Evolutionary conservation across 2,888 invertebrate genomes (phyloP), one percentile per base, ranked within the genome.

Genomic region (Himalopsyche tibetana): DNA sequence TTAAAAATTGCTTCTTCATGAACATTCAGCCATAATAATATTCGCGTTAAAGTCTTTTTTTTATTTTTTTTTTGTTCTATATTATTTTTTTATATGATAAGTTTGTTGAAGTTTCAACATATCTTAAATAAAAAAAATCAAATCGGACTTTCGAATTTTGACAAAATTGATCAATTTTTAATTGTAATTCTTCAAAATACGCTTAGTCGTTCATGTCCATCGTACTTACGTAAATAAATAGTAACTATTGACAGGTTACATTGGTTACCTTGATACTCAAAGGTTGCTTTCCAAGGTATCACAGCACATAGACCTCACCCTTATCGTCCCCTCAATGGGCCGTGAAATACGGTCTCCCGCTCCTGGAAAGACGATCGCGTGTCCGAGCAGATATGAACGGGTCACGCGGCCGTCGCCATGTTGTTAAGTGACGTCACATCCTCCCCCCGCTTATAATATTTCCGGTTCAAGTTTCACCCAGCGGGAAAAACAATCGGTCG

Each of bases 321-420:
- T 80, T 86, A 86, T 88, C 85, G 84, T 42, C 45, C 55, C 56
- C 81, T 55, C 85, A 85, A 85, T 88, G 85, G 80, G 80, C 83
- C 80, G 84, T 86, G 86, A 87, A 86, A 84, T 86, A 82, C 86
- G 80, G 84, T 82, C 80, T 36, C 51, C 55, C 82, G 56, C 55
- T 81, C 19, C 81, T 81, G n/a, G 55, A n/a, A 81, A 81, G 55
- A 55, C 55, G 55, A 19, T 81, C 74, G 74, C 74, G 74, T 74
- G 74, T 74, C 74, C 74, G 38, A 74, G 74, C 74, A 74, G 74
- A 74, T 74, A 74, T 74, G 74, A 74, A 36, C 74, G 74, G 74
- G 74, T 74, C 74, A 74, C 74, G 74, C 74, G 74, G 74, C 74
- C 74, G 74, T 74, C 74, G 74, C 74, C 74, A 74, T 74, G 74